phyloP scores from a whole-genome alignment of 2,888 invertebrate genomes.

The Orthosia gracilis region DNA sequence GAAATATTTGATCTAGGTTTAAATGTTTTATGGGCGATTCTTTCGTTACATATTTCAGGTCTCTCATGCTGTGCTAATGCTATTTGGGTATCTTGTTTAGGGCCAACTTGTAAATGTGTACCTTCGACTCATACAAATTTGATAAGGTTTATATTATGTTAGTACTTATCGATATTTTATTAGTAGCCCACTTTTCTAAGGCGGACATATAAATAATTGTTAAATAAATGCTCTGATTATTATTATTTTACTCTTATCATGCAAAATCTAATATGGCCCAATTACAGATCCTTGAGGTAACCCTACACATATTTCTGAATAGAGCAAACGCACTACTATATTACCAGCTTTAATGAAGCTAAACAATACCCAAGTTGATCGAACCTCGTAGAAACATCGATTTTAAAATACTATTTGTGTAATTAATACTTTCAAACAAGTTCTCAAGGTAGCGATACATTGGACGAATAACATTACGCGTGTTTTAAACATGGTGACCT shows the following conservation, averaged over 20 bases:
- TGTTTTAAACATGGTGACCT: slow-evolving; percentile 44
- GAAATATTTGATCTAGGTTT: slow-evolving; percentile 1
- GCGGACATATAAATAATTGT: too few species aligned
- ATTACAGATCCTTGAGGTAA: not conserved
- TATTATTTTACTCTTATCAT: too few species aligned
- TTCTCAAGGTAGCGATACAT: slow-evolving; percentile 49
- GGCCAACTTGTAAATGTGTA: too few species aligned
- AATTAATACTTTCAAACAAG: slow-evolving; percentile 48
- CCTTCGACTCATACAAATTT: too few species aligned
- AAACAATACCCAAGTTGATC: not conserved
- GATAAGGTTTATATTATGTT: too few species aligned
- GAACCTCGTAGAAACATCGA: not conserved
- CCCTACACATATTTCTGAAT: not conserved
- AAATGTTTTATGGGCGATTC: not conserved
- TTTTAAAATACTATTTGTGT: slow-evolving; percentile 25
- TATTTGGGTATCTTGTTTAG: not conserved
- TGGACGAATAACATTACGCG: slow-evolving; percentile 32
- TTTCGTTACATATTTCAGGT: not conserved
- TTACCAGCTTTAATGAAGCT: not conserved
- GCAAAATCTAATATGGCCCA: not conserved
- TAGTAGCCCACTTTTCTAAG: too few species aligned
- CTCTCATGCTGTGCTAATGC: not conserved
- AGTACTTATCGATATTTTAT: too few species aligned
- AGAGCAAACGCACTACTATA: not conserved
- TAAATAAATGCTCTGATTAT: too few species aligned